Evolutionary conservation across 1,140 invertebrate genomes (phyloP).

Genomic region (Chrysopa pallens): DNA sequence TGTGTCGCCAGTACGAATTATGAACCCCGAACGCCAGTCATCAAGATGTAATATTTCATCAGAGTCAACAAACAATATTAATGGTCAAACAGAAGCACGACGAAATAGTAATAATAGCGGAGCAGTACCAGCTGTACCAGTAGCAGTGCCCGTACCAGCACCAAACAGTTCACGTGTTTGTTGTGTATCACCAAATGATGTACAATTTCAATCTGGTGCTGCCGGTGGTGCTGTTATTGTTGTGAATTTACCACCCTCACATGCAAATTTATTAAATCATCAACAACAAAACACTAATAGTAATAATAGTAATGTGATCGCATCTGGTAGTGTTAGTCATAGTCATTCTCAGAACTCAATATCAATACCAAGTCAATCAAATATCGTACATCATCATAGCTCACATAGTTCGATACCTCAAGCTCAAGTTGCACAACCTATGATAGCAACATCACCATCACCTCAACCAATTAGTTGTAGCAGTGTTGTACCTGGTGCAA

Average conservation of each 20-base stretch:
- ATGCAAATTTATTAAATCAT: constrained; percentile 21
- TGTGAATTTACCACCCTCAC: constrained; percentile 53
- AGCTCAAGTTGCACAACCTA: constrained; percentile 8
- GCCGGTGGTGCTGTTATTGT: constrained; percentile 56
- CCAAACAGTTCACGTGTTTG: constrained; percentile 23
- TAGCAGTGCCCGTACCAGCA: constrained; percentile 12
- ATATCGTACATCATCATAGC: no score
- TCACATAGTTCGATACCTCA: constrained; percentile 12
- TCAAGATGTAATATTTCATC: constrained; percentile 14
- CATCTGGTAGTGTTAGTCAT: constrained; percentile 6
- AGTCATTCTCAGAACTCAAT: constrained; percentile 6
- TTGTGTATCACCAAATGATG: constrained; percentile 28
- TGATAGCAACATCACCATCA: constrained; percentile 5
- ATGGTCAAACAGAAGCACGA: constrained; percentile 19
- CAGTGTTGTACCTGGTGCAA: constrained; percentile 8
- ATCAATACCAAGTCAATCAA: no score
- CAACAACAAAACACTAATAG: constrained; percentile 19
- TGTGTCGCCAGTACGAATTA: constrained; percentile 22
- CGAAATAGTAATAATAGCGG: constrained; percentile 18
- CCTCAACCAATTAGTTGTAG: constrained; percentile 4
- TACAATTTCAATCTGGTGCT: constrained; percentile 38
- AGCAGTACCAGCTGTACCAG: no score
- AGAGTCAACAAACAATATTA: constrained; percentile 30
- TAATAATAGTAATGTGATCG: constrained; percentile 4
- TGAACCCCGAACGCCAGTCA: constrained; percentile 17